Conservation (phyloP, 2,113 vertebrate genomes). For the Vulpes ferrilata region DNA sequence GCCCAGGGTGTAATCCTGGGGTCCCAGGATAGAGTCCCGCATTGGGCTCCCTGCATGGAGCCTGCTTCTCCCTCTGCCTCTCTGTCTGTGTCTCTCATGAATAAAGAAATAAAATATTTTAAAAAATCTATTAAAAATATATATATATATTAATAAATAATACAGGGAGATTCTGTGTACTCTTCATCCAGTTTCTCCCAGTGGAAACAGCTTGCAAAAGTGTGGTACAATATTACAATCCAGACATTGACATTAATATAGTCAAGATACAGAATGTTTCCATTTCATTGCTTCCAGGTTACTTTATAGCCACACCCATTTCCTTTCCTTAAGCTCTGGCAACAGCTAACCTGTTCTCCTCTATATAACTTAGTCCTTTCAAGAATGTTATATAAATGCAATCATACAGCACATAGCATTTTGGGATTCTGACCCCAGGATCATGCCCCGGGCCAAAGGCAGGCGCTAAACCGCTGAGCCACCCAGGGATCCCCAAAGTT, state of each 20-base stretch:
- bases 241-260: background rate
- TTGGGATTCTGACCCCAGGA: background rate
- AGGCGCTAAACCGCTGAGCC: no score
- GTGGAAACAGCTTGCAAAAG: background rate
- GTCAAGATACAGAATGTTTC: background rate
- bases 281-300: background rate
- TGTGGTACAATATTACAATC: background rate
- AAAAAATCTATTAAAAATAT: no score
- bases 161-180: background rate
- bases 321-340: background rate
- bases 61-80: no score
- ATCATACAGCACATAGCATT: background rate
- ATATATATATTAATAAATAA: background rate
- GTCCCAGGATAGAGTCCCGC: no score
- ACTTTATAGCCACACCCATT: background rate
- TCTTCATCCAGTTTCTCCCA: background rate
- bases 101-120: no score
- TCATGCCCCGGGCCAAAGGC: no score
- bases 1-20: no score
- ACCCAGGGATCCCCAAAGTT: background rate
- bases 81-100: no score
- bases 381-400: constrained; percentile 19
- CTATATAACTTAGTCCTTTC: background rate
- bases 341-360: background rate
- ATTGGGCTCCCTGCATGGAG: no score